Evolutionary conservation across 2,888 invertebrate species (phyloP), one percentile per base, ranked within the genome.

Genomic region (Hirtodrosophila alboralis): DNA sequence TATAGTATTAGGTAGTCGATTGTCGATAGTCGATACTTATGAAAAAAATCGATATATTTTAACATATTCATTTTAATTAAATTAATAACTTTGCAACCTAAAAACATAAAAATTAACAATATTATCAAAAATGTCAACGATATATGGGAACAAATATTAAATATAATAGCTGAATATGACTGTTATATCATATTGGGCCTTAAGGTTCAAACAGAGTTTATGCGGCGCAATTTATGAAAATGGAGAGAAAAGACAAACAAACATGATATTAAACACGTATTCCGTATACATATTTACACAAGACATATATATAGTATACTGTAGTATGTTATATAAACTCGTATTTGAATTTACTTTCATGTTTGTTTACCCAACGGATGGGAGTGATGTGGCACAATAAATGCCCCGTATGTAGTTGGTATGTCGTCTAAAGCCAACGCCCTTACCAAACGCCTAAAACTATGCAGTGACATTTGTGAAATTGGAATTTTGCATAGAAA

Each of bases 381-480:
- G 51, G 54, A 43, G 60, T 68, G 65, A 34, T 59, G 49, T 45
- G 34, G 26, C 61, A 65, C 53, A 71, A 65, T 47, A 71, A 71
- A 64, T 64, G 58, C 27, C 18, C 30, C 21, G 30, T 51, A 36
- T 31, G 6, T 7, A 4, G 28, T 28, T 9, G 16, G 27, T 60
- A 33, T 44, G 6, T 48, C 26, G 30, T 28, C 28, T 8, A 23
- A 60, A 53, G 57, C 26, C 62, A 67, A 62, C 49, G 56, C 45
- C 34, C 62, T 18, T 23, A 5, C 27, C 26, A 37, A 52, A 44
- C 74, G 86, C 80, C 84, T 66, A 57, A 62, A 85, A 83, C 80
- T 68, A 73, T 83, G 64, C 76, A 74, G 48, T 69, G 84, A 74
- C 80, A 79, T 85, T 84, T 85, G 54, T 71, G 76, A 79, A 80